Evolutionary conservation across 1,140 invertebrate species (phyloP).

Genomic region (Drosophila subobscura): DNA sequence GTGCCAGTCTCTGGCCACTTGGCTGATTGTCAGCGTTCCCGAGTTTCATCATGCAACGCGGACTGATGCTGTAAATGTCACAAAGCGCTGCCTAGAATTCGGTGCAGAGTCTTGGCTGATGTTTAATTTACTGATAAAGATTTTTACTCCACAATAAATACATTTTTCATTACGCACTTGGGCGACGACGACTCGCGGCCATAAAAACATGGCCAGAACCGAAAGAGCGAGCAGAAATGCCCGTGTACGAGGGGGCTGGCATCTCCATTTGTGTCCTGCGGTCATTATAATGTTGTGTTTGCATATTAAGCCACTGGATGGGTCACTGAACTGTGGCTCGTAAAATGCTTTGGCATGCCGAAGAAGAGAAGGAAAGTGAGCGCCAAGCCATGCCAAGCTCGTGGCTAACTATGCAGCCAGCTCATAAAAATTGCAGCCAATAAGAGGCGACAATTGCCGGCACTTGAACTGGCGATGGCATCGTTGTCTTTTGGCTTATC

Average conservation of each 20-base stretch:
- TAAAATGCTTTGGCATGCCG: constrained; percentile 61
- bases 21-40: constrained; percentile 23
- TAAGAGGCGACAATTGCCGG: constrained; percentile 64
- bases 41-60: constrained; percentile 57
- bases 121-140: constrained; percentile 82
- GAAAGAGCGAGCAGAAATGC: constrained; percentile 19
- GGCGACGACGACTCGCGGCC: constrained; percentile 46
- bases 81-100: constrained; percentile 24
- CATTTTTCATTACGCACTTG: constrained; percentile 74
- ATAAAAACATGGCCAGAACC: constrained; percentile 68
- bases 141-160: constrained; percentile 76
- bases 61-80: constrained; percentile 33
- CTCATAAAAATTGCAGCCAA: constrained; percentile 73
- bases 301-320: constrained; percentile 60
- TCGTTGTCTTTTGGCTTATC: constrained; percentile 42
- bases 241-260: constrained; percentile 23
- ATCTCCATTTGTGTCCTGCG: constrained; percentile 75
- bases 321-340: constrained; percentile 54
- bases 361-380: constrained; percentile 68
- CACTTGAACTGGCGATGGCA: constrained; percentile 15
- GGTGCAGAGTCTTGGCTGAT: constrained; percentile 38
- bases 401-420: constrained; percentile 62
- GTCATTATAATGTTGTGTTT: constrained; percentile 71
- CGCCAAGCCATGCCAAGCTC: constrained; percentile 34
- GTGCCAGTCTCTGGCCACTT: constrained; percentile 14